Evolutionary conservation across 2,888 invertebrate species (phyloP).

Genomic region (Drosophila tanythrix): DNA sequence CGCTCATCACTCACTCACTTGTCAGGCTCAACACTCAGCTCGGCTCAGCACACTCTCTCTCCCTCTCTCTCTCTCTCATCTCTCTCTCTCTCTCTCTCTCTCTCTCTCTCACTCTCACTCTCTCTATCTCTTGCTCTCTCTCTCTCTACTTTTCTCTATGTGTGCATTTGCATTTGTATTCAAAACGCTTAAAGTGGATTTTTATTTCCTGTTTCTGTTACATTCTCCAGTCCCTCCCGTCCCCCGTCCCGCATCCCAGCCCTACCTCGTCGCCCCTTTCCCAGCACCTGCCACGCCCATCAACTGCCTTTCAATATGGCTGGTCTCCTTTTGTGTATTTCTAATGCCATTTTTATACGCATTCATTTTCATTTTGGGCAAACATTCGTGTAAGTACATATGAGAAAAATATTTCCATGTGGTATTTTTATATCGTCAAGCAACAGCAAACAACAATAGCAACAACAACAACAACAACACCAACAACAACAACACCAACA

Average conservation of each 20-base stretch:
- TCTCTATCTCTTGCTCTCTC: not conserved
- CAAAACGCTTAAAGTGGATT: slow-evolving; percentile 78
- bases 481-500: not conserved
- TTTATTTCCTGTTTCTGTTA: slow-evolving; percentile 77
- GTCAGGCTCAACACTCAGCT: slow-evolving; percentile 42
- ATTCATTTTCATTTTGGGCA: slow-evolving; percentile 59
- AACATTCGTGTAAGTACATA: slow-evolving; percentile 65
- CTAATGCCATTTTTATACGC: slow-evolving; percentile 80
- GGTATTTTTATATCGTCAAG: slow-evolving; percentile 63
- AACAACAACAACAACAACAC: slow-evolving; percentile 25
- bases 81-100: not conserved
- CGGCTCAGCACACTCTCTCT: not conserved
- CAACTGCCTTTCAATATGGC: slow-evolving; percentile 47
- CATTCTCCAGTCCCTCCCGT: slow-evolving; percentile 19
- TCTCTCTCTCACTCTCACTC: not conserved
- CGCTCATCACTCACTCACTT: slow-evolving; percentile 66
- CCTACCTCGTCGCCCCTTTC: not conserved
- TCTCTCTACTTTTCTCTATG: slow-evolving; percentile 1
- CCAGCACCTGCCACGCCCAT: slow-evolving; percentile 20
- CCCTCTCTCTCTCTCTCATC: not conserved
- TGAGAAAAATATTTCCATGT: slow-evolving; percentile 64
- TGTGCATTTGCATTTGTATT: slow-evolving; percentile 76
- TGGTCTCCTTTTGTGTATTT: slow-evolving; percentile 67
- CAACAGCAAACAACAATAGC: slow-evolving; percentile 32
- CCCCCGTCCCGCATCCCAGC: not conserved